Evolutionary conservation across 1,140 invertebrate genomes (phyloP), one percentile per base, ranked within the genome.

Genomic region (Caenorhabditis briggsae): DNA sequence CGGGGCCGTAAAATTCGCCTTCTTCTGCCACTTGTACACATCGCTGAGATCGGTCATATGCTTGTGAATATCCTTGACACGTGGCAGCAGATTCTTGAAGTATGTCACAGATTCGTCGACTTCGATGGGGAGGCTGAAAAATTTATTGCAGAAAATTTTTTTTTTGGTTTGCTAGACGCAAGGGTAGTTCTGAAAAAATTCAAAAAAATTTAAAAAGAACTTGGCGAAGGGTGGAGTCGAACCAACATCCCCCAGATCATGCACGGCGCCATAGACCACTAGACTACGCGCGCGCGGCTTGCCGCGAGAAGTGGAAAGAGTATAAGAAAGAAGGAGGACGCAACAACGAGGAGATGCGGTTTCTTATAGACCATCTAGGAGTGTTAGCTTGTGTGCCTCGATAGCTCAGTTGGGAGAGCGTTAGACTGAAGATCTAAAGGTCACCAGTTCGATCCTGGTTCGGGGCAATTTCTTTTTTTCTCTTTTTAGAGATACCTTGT

Each of bases 371-470:
- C 33, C 33, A 33, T 33, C 33, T 3, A 33, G 33, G 33, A 2
- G 3, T 33, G 3, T 1, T 33, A 3, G 3, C 33, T 33, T 3
- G 33, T 33, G 33, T 33, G 86, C 86, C 86, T 82, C 85, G 82
- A 88, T 88, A 88, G 88, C 88, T 88, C 88, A 88, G 88, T 88
- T 89, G 89, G 89, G 88, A 93, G 92, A 93, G 92, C 93, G 93
- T 93, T 93, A 92, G 92, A 93, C 93, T 93, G 92, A 12, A 2
- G 20, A n/a, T n/a, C 56, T 58, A 8, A 58, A n/a, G 33, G 74
- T 25, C 25, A 20, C 18, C 90, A 92, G 92, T 93, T 93, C 93
- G 92, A 93, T 91, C 92, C 93, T 83, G 78, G 78, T 82, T 82
- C 41, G 55, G 78, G 78, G 78, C 78, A 82, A 82, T 55, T 23